Evolutionary conservation across 2,888 invertebrate species (phyloP), one percentile per base, ranked within the genome.

Genomic region (Euspilapteryx auroguttella): DNA sequence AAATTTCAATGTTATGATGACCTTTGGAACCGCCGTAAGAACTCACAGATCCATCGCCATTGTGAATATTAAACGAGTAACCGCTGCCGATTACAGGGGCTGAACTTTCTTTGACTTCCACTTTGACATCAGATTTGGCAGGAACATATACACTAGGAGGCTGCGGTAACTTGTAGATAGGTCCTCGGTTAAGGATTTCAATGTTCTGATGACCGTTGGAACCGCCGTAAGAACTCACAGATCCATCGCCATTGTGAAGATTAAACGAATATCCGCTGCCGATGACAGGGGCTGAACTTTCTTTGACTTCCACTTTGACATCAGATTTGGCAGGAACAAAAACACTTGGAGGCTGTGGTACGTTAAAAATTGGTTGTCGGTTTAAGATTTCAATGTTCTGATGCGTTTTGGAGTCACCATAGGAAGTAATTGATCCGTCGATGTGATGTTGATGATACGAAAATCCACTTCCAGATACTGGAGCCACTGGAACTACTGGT

Each of bases 371-470:
- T 22, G 12, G 21, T 28, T 12, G 9, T 12, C 10, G n/a, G n/a
- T n/a, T n/a, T n/a, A n/a, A n/a, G n/a, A n/a, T n/a, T n/a, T n/a
- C n/a, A n/a, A n/a, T n/a, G n/a, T 15, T 23, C 8, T 4, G 10
- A 23, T 10, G 22, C 2, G n/a, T 14, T n/a, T 14, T 10, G n/a
- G 5, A 3, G 9, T 15, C 26, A 17, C 6, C 5, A 8, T 10
- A 17, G 3, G 15, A 10, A 8, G 20, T 26, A 8, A 17, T 17
- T 15, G 15, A 26, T 10, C 17, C 26, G 17, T 26, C 26, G n/a
- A 10, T 9, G 11, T n/a, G n/a, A n/a, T n/a, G n/a, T n/a, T 54
- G 45, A 30, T 42, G 39, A 30, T 34, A 31, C 8, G 33, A 34
- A 33, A 29, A 33, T 14, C 24, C 13, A 23, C 14, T 25, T n/a